A percentile compares a stretch with the other conserved stretches of the same genome.
Conservation (phyloP, 2,888 invertebrate species). For the Macaria liturata region DNA sequence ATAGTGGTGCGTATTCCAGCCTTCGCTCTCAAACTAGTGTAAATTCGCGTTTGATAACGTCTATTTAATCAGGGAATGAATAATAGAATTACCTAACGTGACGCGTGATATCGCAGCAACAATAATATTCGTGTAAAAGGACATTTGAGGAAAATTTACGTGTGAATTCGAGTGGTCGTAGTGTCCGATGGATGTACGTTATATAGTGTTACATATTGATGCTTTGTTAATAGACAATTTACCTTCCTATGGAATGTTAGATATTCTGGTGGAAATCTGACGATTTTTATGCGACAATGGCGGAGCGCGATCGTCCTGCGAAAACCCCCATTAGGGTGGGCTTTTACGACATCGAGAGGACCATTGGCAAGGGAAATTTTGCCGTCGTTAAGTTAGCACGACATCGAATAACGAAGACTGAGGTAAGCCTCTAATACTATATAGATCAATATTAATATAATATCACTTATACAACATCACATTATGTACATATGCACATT, state of each 20-base stretch:
- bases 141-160: slow-evolving; percentile 25
- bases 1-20: slow-evolving; percentile 39
- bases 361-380: slow-evolving; percentile 99
- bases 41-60: slow-evolving; percentile 59
- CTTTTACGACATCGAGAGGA: slow-evolving; percentile 98
- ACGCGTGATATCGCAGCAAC: slow-evolving; percentile 38
- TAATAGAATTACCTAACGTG: slow-evolving; percentile 37
- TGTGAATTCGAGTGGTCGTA: slow-evolving; percentile 21
- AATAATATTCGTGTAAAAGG: slow-evolving; percentile 32
- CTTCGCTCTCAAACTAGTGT: slow-evolving; percentile 41
- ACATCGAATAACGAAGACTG: slow-evolving; percentile 99
- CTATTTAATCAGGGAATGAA: slow-evolving; percentile 52
- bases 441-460: slow-evolving; percentile 27
- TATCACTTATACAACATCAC: background rate
- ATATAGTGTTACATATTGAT: slow-evolving; percentile 50
- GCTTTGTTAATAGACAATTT: slow-evolving; percentile 46
- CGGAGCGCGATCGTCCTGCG: slow-evolving; percentile 81
- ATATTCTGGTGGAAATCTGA: slow-evolving; percentile 53
- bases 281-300: slow-evolving; percentile 75
- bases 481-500: too few relatives aligned
- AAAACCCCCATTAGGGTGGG: slow-evolving; percentile 94
- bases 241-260: slow-evolving; percentile 49
- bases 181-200: slow-evolving; percentile 50
- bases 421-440: slow-evolving; percentile 90
- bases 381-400: slow-evolving; percentile 99